Percentiles rank a stretch among this genome's conserved stretches.
Evolutionary conservation across 53 echinoderm and acorn worm species (phyloP).

Genomic region (Mesocentrotus franciscanus): DNA sequence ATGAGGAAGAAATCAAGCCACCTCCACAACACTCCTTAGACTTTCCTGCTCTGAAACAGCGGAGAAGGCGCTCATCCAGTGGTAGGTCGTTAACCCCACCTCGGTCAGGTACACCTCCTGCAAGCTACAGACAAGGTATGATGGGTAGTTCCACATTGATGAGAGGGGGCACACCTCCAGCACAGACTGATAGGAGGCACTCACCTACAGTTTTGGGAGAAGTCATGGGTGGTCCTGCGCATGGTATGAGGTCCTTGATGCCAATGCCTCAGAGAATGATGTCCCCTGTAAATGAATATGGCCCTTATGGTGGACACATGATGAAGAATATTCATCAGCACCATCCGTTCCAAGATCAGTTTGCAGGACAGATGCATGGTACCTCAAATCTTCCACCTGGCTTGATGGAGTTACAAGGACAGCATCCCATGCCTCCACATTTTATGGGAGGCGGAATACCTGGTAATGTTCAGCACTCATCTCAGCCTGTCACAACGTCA

Average conservation of each 20-base stretch:
- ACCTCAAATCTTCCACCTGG: constrained; percentile 59
- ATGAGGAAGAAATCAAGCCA: constrained; percentile 65
- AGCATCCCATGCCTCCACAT: constrained; percentile 60
- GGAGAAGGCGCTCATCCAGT: constrained; percentile 63
- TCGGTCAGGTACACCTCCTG: constrained; percentile 57
- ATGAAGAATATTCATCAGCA: constrained; percentile 57
- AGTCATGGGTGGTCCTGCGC: constrained; percentile 45
- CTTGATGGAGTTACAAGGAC: constrained; percentile 58
- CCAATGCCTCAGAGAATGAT: constrained; percentile 46
- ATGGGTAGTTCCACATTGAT: constrained; percentile 28
- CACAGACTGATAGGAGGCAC: constrained; percentile 61
- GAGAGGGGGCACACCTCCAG: constrained; percentile 63
- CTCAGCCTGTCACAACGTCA: constrained; percentile 10
- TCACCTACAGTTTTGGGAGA: constrained; percentile 64
- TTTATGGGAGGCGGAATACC: constrained; percentile 44
- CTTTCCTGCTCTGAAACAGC: constrained; percentile 61
- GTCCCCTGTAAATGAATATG: constrained; percentile 59
- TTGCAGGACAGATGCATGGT: constrained; percentile 35
- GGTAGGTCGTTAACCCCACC: constrained; percentile 64
- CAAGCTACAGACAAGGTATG: constrained; percentile 59
- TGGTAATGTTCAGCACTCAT: constrained; percentile 17
- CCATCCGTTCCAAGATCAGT: constrained; percentile 50
- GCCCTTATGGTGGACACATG: constrained; percentile 55
- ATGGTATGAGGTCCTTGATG: constrained; percentile 59
- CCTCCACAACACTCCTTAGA: constrained; percentile 59